A percentile compares a stretch with the other conserved stretches of the same genome.
Conservation (phyloP, 2,888 invertebrate genomes). For the Cheilosia vulpina region DNA sequence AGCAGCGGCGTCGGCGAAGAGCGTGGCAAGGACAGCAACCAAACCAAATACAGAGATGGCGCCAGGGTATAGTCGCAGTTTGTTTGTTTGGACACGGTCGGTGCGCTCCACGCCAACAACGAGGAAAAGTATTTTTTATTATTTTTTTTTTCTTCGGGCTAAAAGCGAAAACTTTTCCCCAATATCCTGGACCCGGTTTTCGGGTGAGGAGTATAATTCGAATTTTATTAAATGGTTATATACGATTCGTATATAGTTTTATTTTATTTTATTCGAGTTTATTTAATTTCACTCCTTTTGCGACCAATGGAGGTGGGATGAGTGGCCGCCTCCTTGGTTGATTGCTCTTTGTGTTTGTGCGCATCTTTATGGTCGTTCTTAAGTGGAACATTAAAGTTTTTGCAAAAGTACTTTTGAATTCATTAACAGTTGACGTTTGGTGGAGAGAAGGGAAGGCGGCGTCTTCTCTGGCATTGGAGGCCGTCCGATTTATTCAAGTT, state of each 20-base stretch:
- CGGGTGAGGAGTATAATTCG: conserved; percentile 39
- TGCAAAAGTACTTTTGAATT: conserved; percentile 68
- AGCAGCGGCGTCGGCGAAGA: neutral
- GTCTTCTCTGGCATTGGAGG: neutral
- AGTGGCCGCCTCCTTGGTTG: conserved; percentile 9
- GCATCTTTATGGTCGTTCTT: conserved; percentile 62
- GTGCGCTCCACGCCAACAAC: conserved; percentile 33
- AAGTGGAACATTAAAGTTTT: conserved; percentile 69
- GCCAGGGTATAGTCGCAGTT: conserved; percentile 50
- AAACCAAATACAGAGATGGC: conserved; percentile 50
- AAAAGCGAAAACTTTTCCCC: conserved; percentile 53
- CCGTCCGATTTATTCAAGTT: conserved; percentile 41
- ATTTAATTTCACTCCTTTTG: conserved; percentile 42
- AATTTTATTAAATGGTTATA: conserved; percentile 65
- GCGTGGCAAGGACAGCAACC: conserved; percentile 14
- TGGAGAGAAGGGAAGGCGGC: neutral
- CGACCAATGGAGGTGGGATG: too few relatives aligned
- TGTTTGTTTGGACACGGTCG: conserved; percentile 70
- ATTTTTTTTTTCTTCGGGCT: neutral
- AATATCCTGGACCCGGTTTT: conserved; percentile 1
- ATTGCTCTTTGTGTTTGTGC: conserved; percentile 53
- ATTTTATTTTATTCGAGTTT: conserved; percentile 48
- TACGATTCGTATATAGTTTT: conserved; percentile 59
- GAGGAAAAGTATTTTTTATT: conserved; percentile 29
- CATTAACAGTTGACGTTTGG: conserved; percentile 59